Evolutionary conservation across 1,140 invertebrate genomes (phyloP), one percentile per base, ranked within the genome.

Genomic region (Diabrotica virgifera): DNA sequence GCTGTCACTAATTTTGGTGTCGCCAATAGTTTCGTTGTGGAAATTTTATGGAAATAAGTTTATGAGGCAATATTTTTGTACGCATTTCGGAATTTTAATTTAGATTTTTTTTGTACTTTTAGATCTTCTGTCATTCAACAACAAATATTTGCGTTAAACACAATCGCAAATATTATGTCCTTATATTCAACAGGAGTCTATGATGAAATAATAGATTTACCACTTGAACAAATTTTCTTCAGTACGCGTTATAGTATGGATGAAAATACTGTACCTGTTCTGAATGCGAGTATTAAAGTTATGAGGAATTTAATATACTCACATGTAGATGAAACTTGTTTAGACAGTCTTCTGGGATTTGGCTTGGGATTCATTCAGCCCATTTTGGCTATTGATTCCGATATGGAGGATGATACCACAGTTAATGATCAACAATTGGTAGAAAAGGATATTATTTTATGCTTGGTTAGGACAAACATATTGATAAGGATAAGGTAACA

Each of bases 391-490:
- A 77, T 83, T 53, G 80, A 82, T 71, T 78, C 85, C 52, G 82
- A 89, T 59, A 79, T 85, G 1, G 83, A 85, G n/a, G 85, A 87
- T 69, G 84, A 85, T 65, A 80, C 82, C 65, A 86, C 87, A 72
- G 81, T 93, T 54, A 93, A 92, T 78, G 94, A 96, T 83, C 87
- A 89, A 75, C 90, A 95, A 76, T 78, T 96, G 54, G 86, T 89
- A 8, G 91, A 91, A 80, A 82, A 88, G 12, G 90, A 93, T 81
- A 78, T 92, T 0, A 83, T 92, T 37, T 83, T 88, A 76, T 89
- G 88, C 59, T 77, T 92, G 13, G 70, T 92, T 8, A 82, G 92
- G 69, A 92, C 92, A 60, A 88, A 93, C 76, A 85, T 96, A 68
- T 75, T 94, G 50, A 80, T 87, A 60, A 84, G 87, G 76, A 84